Evolutionary conservation across 2,888 invertebrate species (phyloP).

Genomic region (Lacanobia wlatinum): DNA sequence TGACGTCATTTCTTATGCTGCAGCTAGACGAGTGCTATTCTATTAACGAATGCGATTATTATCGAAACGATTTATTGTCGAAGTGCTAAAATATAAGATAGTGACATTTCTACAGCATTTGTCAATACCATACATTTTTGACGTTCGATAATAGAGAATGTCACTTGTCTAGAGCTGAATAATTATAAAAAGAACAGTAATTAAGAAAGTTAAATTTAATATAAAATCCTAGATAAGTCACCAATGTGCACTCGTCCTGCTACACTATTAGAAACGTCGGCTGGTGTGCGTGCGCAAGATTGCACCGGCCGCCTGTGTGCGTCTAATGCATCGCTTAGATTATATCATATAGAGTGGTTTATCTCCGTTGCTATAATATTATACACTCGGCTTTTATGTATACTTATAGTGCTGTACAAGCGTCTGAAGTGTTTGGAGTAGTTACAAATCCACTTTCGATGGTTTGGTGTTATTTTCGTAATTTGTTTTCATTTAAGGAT

Average conservation of each 20-base stretch:
- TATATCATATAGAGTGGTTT: slow-evolving; percentile 82
- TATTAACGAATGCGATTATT: too few species aligned
- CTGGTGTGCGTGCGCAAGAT: slow-evolving; percentile 73
- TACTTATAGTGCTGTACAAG: slow-evolving; percentile 40
- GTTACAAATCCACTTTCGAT: slow-evolving; percentile 50
- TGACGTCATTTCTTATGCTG: neutral
- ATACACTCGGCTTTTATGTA: slow-evolving; percentile 49
- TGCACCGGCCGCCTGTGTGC: slow-evolving; percentile 80
- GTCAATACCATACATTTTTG: too few species aligned
- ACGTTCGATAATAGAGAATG: too few species aligned
- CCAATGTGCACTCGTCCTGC: slow-evolving; percentile 72
- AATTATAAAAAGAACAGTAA: neutral
- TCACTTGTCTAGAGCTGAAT: too few species aligned
- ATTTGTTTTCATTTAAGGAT: neutral
- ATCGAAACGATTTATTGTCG: too few species aligned
- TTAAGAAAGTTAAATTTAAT: slow-evolving; percentile 18
- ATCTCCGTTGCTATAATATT: slow-evolving; percentile 50
- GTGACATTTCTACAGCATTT: too few species aligned
- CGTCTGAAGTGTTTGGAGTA: slow-evolving; percentile 38
- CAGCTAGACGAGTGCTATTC: too few species aligned
- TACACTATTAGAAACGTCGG: slow-evolving; percentile 77
- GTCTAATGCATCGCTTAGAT: slow-evolving; percentile 84
- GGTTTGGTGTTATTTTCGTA: slow-evolving; percentile 31
- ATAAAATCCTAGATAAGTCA: slow-evolving; percentile 75
- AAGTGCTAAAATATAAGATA: too few species aligned